Evolutionary conservation across 1,140 invertebrate species (phyloP).

Genomic region (Oreohelix idahoensis): DNA sequence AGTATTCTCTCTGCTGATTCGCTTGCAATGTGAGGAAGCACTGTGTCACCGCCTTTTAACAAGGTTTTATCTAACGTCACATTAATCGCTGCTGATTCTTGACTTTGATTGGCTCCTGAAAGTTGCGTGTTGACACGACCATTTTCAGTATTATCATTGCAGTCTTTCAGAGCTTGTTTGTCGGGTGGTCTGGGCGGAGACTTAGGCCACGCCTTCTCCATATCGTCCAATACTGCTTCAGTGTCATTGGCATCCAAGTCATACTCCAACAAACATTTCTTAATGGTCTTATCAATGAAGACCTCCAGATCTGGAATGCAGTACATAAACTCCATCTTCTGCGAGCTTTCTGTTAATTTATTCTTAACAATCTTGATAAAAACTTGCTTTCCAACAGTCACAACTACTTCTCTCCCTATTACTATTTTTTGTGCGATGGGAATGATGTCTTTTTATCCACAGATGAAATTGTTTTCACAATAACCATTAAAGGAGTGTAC

Average conservation of each 20-base stretch:
- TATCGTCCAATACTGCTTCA: slow-evolving; percentile 27
- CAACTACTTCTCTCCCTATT: no score
- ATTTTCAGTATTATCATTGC: slow-evolving; percentile 23
- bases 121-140: background rate
- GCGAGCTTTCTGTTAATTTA: background rate
- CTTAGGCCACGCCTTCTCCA: slow-evolving; percentile 34
- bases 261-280: slow-evolving; percentile 32
- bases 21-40: background rate
- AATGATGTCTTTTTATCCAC: no score
- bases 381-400: no score
- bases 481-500: no score
- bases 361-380: no score
- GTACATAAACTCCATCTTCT: slow-evolving; percentile 29
- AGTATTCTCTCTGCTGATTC: background rate
- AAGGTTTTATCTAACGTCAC: background rate
- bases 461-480: no score
- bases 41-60: background rate
- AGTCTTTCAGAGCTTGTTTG: slow-evolving; percentile 9
- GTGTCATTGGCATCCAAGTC: slow-evolving; percentile 31
- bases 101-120: background rate
- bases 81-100: background rate
- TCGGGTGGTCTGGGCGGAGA: background rate
- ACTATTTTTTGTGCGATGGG: no score
- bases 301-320: slow-evolving; percentile 33
- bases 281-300: slow-evolving; percentile 33